A percentile compares a stretch with the other conserved stretches of the same genome.
Conservation (phyloP, 1,140 invertebrate species). For the Listronotus oregonensis region DNA sequence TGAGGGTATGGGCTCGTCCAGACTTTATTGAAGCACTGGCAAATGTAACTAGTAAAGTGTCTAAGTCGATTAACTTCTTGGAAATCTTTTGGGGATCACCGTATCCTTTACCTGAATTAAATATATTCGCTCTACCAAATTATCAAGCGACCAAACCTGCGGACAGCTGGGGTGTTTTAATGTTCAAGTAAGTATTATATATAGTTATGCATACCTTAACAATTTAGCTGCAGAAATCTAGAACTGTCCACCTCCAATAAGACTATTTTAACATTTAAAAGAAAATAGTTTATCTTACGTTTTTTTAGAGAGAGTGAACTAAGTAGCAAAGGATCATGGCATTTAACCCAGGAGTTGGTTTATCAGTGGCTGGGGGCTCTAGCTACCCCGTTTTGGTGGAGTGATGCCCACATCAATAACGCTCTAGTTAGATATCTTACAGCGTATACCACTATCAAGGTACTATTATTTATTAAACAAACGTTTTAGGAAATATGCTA, state of each 20-base stretch:
- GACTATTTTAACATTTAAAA: no score
- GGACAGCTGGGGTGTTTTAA: constrained; percentile 77
- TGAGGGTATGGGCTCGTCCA: constrained; percentile 71
- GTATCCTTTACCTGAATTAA: constrained; percentile 75
- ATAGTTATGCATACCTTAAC: background rate
- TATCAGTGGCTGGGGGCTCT: constrained; percentile 79
- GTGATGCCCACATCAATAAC: constrained; percentile 71
- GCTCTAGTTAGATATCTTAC: constrained; percentile 75
- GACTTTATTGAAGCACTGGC: constrained; percentile 69
- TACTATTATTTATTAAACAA: no score
- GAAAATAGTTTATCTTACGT: no score
- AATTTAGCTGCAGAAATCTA: no score
- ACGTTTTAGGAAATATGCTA: no score
- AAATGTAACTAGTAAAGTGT: constrained; percentile 67
- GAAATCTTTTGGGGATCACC: constrained; percentile 72
- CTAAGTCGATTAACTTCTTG: constrained; percentile 67
- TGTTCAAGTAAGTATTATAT: constrained; percentile 68
- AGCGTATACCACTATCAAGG: constrained; percentile 67
- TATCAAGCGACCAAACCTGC: constrained; percentile 71
- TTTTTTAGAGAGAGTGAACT: constrained; percentile 71
- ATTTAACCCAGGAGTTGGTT: constrained; percentile 68
- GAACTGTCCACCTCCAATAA: no score
- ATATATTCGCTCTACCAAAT: constrained; percentile 84
- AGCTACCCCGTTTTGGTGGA: constrained; percentile 73
- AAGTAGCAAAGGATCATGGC: constrained; percentile 62